A percentile compares a stretch with the other conserved stretches of the same genome.
phyloP scores from a whole-genome alignment of 2,797 vertebrate genomes.

The Lerista edwardsae region DNA sequence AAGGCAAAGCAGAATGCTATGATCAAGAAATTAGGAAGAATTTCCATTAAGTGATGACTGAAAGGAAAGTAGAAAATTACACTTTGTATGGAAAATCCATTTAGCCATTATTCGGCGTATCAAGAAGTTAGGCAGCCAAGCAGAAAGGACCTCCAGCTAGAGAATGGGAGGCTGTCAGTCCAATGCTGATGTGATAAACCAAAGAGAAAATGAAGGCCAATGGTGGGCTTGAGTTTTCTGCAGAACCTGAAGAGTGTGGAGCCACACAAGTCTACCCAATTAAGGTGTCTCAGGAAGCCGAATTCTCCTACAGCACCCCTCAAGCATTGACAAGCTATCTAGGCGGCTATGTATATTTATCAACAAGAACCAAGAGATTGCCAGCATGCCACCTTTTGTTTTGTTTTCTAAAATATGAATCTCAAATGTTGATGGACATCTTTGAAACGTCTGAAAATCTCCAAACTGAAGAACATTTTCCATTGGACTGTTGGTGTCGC shows the following conservation, averaged over 20 bases:
- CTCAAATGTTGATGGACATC: not conserved
- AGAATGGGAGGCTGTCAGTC: constrained; percentile 70
- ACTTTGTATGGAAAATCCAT: constrained; percentile 64
- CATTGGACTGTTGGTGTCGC: not conserved
- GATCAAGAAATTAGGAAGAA: constrained; percentile 42
- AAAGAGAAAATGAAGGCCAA: not conserved
- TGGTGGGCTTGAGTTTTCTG: not conserved
- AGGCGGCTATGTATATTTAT: not conserved
- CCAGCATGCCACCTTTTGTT: not conserved
- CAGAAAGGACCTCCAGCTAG: constrained; percentile 58
- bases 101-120: constrained; percentile 58
- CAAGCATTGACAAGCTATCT: not conserved
- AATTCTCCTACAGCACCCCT: not conserved
- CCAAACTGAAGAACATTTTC: not conserved
- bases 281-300: not conserved
- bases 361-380: not conserved
- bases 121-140: constrained; percentile 52
- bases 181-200: not conserved
- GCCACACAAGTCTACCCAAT: not conserved
- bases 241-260: not conserved
- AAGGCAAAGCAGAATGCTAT: constrained; percentile 33
- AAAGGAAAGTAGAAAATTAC: constrained; percentile 56
- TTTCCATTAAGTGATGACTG: constrained; percentile 60
- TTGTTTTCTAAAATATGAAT: not conserved
- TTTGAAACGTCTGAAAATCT: not conserved